A percentile compares a stretch with the other conserved stretches of the same genome.
phyloP scores from a whole-genome alignment of 2,888 invertebrate species.

The Andrena flavipes region DNA sequence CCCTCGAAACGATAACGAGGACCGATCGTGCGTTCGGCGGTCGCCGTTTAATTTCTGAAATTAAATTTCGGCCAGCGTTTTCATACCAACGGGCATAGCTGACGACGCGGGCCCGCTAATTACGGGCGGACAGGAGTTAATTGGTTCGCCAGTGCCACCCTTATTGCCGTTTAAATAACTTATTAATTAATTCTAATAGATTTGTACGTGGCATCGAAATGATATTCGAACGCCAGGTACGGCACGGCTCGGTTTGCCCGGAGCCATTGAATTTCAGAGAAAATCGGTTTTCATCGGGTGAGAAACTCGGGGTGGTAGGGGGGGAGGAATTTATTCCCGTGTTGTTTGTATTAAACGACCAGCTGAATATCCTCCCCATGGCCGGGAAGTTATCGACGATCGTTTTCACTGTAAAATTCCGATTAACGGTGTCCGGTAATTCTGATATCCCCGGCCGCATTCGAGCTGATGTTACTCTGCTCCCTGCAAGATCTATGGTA shows the following conservation, averaged over 20 bases:
- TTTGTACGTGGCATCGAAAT: slow-evolving; percentile 19
- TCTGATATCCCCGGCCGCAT: not conserved
- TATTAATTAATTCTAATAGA: slow-evolving; percentile 58
- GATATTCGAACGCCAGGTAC: slow-evolving; percentile 23
- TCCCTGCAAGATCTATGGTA: slow-evolving; percentile 10
- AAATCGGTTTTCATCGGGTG: slow-evolving; percentile 2
- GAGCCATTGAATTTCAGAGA: slow-evolving; percentile 6
- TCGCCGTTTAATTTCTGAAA: not conserved
- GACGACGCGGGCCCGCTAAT: slow-evolving; percentile 21
- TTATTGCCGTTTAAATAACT: slow-evolving; percentile 52
- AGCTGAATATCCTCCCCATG: not conserved
- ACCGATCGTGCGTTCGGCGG: not conserved
- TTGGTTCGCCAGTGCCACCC: slow-evolving; percentile 24
- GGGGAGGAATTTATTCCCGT: slow-evolving; percentile 19
- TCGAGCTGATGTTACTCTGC: not conserved
- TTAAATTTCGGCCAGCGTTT: slow-evolving; percentile 27
- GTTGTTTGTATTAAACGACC: slow-evolving; percentile 25
- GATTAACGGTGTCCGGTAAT: slow-evolving; percentile 27
- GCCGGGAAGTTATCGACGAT: slow-evolving; percentile 12
- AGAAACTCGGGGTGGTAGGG: not conserved
- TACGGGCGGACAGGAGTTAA: slow-evolving; percentile 32
- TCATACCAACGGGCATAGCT: slow-evolving; percentile 18
- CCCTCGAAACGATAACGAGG: not conserved
- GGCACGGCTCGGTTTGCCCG: not conserved
- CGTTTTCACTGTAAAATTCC: slow-evolving; percentile 15